Evolutionary conservation across 2,797 vertebrate species (phyloP), one percentile per base, ranked within the genome.

Genomic region (Tachyglossus aculeatus): DNA sequence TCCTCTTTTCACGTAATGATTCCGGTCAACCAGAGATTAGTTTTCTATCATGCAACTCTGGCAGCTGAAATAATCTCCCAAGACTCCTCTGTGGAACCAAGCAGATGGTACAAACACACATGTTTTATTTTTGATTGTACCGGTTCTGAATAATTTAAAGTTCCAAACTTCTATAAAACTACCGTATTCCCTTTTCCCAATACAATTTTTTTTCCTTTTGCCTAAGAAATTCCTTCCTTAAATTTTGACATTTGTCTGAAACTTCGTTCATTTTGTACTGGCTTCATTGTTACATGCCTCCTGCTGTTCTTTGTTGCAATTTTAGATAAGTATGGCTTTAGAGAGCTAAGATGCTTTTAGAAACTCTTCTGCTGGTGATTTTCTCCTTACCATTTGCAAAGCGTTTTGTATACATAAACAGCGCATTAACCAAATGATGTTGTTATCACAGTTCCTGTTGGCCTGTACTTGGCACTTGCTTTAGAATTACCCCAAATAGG

Each of bases 121-220:
- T 43, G 27, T 68, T 83, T 86, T 79, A 66, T 48, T 73, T 74
- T 76, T 80, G 57, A 81, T 65, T 83, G 59, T 60, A 60, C 62
- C 44, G 43, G 63, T 66, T 83, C 69, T 83, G 80, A 86, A 86
- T 77, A 69, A 88, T 75, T 84, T 82, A 67, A 71, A 75, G 71
- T 88, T 78, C 64, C 61, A 74, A 54, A 81, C 78, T 80, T 77
- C 74, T 86, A 7, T 48, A 84, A 84, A 85, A 74, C 77, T 71
- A 71, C 81, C 76, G 58, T 78, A 75, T 80, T 83, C 70, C 77
- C 71, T 74, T 81, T 87, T 84, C 74, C 77, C 83, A 76, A 32
- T 48, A 62, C 71, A 67, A 43, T 68, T 74, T 73, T 56, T 38
- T 66, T 50, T 44, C 21, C 34, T 74, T 70, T 79, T 73, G 29